phyloP scores from a whole-genome alignment of 2,113 vertebrate species.

The Amphilophus citrinellus region DNA sequence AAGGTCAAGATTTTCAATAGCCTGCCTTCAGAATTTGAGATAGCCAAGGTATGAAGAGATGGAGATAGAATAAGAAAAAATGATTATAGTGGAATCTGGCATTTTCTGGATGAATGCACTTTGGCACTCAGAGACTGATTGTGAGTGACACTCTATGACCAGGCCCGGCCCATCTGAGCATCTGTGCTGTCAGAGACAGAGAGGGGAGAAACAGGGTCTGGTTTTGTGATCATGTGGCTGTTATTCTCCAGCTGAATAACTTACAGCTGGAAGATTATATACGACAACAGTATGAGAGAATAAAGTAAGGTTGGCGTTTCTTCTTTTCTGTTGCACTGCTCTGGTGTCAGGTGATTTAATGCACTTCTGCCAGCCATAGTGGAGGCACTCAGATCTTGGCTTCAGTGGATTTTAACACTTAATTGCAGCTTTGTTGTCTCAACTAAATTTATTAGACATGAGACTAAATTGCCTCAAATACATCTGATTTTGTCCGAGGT shows the following conservation, averaged over 20 bases:
- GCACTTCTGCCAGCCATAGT: conserved; percentile 40
- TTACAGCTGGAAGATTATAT: conserved; percentile 67
- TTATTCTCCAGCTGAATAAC: conserved; percentile 67
- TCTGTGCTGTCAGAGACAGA: conserved; percentile 63
- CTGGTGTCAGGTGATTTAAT: conserved; percentile 55
- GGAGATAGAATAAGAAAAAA: conserved; percentile 71
- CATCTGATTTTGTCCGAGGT: conserved; percentile 24
- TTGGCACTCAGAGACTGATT: conserved; percentile 72
- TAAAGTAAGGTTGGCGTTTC: conserved; percentile 62
- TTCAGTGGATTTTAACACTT: conserved; percentile 19
- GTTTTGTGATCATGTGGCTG: conserved; percentile 59
- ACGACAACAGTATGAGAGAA: conserved; percentile 53
- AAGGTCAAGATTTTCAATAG: conserved; percentile 74
- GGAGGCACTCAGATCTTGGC: conserved; percentile 16
- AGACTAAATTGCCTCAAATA: conserved; percentile 18
- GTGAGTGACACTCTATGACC: conserved; percentile 77
- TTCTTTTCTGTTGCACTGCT: conserved; percentile 35
- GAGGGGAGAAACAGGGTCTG: conserved; percentile 31
- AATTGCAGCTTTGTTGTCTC: conserved; percentile 28
- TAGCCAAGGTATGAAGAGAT: conserved; percentile 58
- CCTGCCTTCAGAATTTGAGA: conserved; percentile 47
- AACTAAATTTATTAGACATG: conserved; percentile 24
- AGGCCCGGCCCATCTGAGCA: conserved; percentile 67
- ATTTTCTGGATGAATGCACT: conserved; percentile 79
- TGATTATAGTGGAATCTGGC: conserved; percentile 76